Evolutionary conservation across 1,140 invertebrate genomes (phyloP).

Genomic region (Anadara kagoshimensis): DNA sequence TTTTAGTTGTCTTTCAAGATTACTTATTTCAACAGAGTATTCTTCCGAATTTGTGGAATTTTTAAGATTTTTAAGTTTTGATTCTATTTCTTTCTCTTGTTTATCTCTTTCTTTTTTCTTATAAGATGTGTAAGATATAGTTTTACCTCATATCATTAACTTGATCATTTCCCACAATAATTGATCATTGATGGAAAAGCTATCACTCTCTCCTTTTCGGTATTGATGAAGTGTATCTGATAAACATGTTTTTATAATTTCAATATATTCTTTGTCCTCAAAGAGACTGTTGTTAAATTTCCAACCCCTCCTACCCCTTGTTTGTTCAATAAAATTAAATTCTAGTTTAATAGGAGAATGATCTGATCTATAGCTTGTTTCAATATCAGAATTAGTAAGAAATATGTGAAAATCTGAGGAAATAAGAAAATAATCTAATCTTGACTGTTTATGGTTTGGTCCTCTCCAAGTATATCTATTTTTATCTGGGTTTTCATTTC

Average conservation of each 20-base stretch:
- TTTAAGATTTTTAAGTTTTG: no score
- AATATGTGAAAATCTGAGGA: not conserved
- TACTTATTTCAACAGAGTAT: not conserved
- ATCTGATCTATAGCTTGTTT: not conserved
- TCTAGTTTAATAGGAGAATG: not conserved
- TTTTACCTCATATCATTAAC: slow-evolving; percentile 18
- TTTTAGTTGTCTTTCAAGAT: not conserved
- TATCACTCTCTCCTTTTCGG: not conserved
- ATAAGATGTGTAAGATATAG: no score
- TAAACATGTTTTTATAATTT: not conserved
- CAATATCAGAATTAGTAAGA: not conserved
- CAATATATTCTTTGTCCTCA: slow-evolving; percentile 8
- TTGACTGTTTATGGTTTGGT: not conserved
- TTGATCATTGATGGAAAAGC: slow-evolving; percentile 3
- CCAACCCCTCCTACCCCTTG: not conserved
- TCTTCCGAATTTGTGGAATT: no score
- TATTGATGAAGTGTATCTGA: not conserved
- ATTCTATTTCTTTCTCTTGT: no score
- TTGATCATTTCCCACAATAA: slow-evolving; percentile 21
- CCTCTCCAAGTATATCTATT: slow-evolving; percentile 2
- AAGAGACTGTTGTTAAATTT: slow-evolving; percentile 8
- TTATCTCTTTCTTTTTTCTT: no score
- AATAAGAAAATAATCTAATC: slow-evolving; percentile 13
- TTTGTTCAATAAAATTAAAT: slow-evolving; percentile 1
- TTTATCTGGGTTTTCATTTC: not conserved